Base-by-base conservation (phyloP, 2,888 invertebrate species). In the Drepanosiphum platanoidis region DNA sequence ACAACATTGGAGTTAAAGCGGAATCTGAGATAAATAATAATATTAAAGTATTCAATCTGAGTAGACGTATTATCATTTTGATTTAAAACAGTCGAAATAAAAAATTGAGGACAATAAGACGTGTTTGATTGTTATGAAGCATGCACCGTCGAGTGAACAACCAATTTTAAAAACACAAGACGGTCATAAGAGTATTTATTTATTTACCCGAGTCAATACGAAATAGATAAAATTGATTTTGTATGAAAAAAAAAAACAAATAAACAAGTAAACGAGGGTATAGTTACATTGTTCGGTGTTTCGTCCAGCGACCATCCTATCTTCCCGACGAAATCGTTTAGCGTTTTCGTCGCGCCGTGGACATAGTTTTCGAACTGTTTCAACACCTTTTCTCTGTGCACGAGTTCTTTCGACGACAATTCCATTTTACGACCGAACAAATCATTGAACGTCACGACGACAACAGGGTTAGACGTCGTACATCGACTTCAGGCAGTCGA, bases 281-380 rank as follows among this genome's bases (percentile, higher is more conserved):
- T 34, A 32, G 34, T 74, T 83, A 74, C 82, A n/a, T 71, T n/a
- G 1, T 5, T 46, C 13, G 74, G 42, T 27, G 83, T 83, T 36
- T 75, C 9, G 18, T 75, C 58, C 34, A 46, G 46, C 7, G 64
- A 27, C 83, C 83, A 83, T 22, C 83, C 74, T 3, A 83, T 32
- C 18, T 64, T 46, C 34, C 52, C 46, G 32, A 66, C 36, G 36
- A 83, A 70, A 75, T 75, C 22, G 0, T 66, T 64, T 4, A 83
- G 7, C 0, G 39, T 75, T 0, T 34, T 75, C 8, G 13, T 52
- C 8, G 74, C 11, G 15, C 64, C 13, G 7, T 34, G 27, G 18
- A 83, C 27, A 83, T 83, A 66, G 32, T 46, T 66, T 34, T 83
- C 64, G 46, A 83, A 74, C 46, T 66, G 42, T 36, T 74, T 64